These are phyloP conservation scores for Leucoma salicis DNA, from an alignment of 2,888 invertebrate species.

Conservation along the genomic window DNA sequence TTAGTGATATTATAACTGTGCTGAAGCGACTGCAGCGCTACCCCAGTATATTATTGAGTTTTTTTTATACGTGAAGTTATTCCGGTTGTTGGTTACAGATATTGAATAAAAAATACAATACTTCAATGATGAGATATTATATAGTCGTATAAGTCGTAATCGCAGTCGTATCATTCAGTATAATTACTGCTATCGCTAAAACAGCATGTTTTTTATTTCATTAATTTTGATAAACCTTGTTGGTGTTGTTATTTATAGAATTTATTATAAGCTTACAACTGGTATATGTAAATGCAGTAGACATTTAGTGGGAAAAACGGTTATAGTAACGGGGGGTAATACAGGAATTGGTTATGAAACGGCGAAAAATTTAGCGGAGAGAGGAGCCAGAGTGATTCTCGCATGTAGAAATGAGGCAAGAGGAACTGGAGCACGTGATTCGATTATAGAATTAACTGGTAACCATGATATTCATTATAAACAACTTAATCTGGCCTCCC, in stretches of 20 bases:
- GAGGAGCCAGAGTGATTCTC: conserved; percentile 90
- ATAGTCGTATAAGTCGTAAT: no score
- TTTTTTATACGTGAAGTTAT: no score
- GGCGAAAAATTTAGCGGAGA: conserved; percentile 85
- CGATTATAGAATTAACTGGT: conserved; percentile 45
- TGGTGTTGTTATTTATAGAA: conserved; percentile 22
- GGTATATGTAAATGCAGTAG: conserved; percentile 53
- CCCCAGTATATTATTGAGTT: no score
- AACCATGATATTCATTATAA: conserved; percentile 59
- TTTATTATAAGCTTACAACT: conserved; percentile 44
- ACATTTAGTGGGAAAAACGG: conserved; percentile 89
- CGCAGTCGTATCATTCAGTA: not conserved
- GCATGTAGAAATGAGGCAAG: conserved; percentile 88
- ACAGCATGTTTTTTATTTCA: not conserved
- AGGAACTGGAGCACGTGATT: conserved; percentile 79
- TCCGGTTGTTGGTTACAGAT: no score
- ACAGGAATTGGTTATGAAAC: conserved; percentile 91
- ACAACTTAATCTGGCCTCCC: conserved; percentile 74
- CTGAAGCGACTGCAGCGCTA: no score
- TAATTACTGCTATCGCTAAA: not conserved
- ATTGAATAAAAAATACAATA: no score
- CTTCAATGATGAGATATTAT: no score
- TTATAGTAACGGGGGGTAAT: conserved; percentile 92
- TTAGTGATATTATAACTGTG: no score
- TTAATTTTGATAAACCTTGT: not conserved